These are phyloP conservation scores for Camelus bactrianus DNA, from an alignment of 2,113 vertebrate species.

Conservation along the genomic window DNA sequence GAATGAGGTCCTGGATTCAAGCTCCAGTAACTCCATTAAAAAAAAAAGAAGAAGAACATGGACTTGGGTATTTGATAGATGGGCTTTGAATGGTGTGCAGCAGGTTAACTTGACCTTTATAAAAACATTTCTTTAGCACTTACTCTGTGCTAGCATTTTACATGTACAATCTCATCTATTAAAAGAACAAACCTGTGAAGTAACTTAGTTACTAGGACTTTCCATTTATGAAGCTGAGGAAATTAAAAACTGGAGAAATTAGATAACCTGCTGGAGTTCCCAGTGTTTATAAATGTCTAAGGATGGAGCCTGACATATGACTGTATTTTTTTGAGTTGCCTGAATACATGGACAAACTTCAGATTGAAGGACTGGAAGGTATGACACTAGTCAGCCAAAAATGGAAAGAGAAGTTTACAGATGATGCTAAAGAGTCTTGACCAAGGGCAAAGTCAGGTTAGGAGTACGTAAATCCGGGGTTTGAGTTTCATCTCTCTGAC, in stretches of 20 bases:
- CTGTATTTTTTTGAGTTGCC: not conserved
- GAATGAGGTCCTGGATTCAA: too few species aligned
- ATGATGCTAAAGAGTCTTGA: not conserved
- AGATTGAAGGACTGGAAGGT: not conserved
- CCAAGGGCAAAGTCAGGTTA: not conserved
- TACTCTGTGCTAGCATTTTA: not conserved
- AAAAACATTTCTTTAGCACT: not conserved
- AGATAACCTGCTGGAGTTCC: not conserved
- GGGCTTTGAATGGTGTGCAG: not conserved
- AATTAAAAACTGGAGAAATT: not conserved
- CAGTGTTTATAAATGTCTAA: conserved; percentile 9
- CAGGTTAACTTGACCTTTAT: not conserved
- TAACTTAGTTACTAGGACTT: not conserved
- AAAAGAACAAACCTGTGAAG: conserved; percentile 35
- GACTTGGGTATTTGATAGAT: not conserved
- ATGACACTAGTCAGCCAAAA: not conserved
- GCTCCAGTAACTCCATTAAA: too few species aligned
- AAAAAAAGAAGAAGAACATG: not conserved
- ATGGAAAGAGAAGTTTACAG: not conserved
- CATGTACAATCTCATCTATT: not conserved
- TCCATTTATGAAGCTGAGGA: not conserved
- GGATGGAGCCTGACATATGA: not conserved
- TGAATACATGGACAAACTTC: not conserved
- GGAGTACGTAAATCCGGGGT: not conserved
- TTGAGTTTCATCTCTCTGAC: conserved; percentile 9